Conservation (phyloP, 2,888 invertebrate genomes). For the Arctia plantaginis region DNA sequence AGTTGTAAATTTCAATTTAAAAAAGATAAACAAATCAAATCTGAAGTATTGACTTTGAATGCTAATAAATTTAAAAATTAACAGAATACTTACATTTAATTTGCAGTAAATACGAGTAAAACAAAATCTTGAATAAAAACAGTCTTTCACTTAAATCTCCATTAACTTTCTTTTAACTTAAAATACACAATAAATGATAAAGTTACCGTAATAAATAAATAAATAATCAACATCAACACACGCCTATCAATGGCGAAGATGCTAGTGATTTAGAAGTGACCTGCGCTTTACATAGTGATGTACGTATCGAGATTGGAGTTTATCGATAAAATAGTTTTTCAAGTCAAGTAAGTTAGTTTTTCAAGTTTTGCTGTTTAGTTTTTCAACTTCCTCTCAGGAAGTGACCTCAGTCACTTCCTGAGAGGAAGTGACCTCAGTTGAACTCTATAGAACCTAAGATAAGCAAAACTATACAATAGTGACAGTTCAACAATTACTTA, state of each 20-base stretch:
- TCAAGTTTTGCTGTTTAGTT: too few relatives aligned
- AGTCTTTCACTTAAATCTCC: not conserved
- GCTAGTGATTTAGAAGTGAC: constrained; percentile 3
- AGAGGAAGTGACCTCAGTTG: not conserved
- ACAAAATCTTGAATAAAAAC: not conserved
- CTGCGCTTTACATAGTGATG: constrained; percentile 2
- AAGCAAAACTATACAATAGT: not conserved
- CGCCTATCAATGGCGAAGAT: not conserved
- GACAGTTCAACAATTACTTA: not conserved
- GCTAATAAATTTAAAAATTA: too few relatives aligned
- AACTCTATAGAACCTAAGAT: not conserved
- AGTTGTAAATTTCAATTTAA: too few relatives aligned
- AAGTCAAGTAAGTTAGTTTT: too few relatives aligned
- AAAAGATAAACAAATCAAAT: too few relatives aligned
- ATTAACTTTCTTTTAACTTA: not conserved
- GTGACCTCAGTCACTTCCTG: too few relatives aligned
- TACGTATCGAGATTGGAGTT: not conserved
- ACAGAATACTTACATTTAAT: not conserved
- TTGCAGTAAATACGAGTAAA: not conserved
- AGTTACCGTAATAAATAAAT: not conserved
- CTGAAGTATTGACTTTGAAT: too few relatives aligned
- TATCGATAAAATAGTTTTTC: constrained; percentile 6
- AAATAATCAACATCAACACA: not conserved
- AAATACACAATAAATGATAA: not conserved
- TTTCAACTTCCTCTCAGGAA: too few relatives aligned